Evolutionary conservation across 2,888 invertebrate species (phyloP), one percentile per base, ranked within the genome.

Genomic region (Venustoraphidia nigricollis): DNA sequence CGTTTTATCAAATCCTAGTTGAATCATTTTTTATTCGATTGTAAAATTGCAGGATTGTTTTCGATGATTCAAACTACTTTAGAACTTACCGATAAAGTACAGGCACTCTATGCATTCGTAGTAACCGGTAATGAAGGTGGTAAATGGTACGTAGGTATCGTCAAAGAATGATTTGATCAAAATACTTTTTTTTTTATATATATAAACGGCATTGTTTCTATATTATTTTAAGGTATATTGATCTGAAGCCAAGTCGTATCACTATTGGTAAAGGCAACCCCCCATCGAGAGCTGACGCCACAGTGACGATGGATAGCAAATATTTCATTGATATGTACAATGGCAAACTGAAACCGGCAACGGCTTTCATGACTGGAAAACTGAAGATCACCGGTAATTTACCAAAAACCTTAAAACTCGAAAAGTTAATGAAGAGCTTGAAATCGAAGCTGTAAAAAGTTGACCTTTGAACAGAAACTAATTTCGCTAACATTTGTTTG

Each of bases 321-420:
- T 79, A 88, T 62, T 88, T 89, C 61, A 77, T 82, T 46, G 81
- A 81, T 10, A 82, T 89, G 83, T 88, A 88, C 62, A 70, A 80
- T 45, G 88, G 88, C 69, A 87, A 93, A 69, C 60, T 95, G 55
- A 94, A 92, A 62, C 86, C 97, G 2, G 82, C 94, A 0, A 79
- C 82, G 2, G 96, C 97, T 1, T 95, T 93, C 67, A 94, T 97
- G 93, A 83, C 83, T 62, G 96, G 96, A 46, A 95, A 94, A 67
- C 69, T 97, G 57, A 95, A 94, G 70, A 89, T 97, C 55, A 76
- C 75, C 53, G 96, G 97, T 0, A 91, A 94, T 62, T 72, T 97
- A 58, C 87, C 85, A 58, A 88, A 92, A 63, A 96, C 96, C 0
- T 85, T 96, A 81, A 95, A 94, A 63, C 70, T 97, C 51, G 95